A percentile compares a stretch with the other conserved stretches of the same genome.
Conservation (phyloP, 2,113 vertebrate species). For the Engystomops pustulosus region DNA sequence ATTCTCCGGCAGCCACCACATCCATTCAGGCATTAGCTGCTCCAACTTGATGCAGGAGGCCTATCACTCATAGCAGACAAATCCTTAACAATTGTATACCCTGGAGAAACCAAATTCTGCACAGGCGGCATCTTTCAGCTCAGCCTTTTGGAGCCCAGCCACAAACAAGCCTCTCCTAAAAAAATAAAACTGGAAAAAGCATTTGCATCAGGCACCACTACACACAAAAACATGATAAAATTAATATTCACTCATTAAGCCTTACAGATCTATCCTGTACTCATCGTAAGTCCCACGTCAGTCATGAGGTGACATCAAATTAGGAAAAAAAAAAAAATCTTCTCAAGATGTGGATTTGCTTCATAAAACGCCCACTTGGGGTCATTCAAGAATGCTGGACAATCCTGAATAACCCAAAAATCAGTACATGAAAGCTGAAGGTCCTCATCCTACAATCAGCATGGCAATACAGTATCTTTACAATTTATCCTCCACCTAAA, state of each 20-base stretch:
- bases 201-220: constrained; percentile 42
- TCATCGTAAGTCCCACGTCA: constrained; percentile 7
- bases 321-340: not conserved
- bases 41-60: constrained; percentile 67
- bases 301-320: not conserved
- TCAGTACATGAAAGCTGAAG: no score
- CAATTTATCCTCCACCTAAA: no score
- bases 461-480: no score
- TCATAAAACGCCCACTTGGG: not conserved
- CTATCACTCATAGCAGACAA: constrained; percentile 68
- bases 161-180: constrained; percentile 45
- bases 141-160: constrained; percentile 54
- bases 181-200: constrained; percentile 18
- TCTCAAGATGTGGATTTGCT: not conserved
- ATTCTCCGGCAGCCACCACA: constrained; percentile 72
- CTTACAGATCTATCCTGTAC: not conserved
- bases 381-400: not conserved
- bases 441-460: no score
- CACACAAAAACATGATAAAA: constrained; percentile 20
- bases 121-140: constrained; percentile 55
- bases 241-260: constrained; percentile 2
- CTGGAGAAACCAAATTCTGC: constrained; percentile 60
- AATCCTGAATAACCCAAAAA: no score
- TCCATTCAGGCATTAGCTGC: constrained; percentile 71
- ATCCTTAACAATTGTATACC: constrained; percentile 58